Conservation (phyloP, 2,113 vertebrate species). For the Ptyas mucosa region DNA sequence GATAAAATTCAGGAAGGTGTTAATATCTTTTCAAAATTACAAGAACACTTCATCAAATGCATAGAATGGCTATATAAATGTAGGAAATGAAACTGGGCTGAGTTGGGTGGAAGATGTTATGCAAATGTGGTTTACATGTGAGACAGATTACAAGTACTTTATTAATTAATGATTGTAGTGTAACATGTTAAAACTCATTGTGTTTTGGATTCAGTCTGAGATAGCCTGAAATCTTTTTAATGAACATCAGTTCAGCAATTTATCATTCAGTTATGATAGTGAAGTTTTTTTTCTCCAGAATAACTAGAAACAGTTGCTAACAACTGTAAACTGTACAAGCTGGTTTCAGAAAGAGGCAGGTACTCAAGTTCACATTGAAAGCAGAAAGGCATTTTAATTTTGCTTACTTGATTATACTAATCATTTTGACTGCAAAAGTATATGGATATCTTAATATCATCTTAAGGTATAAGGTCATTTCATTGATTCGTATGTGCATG, state of each 20-base stretch:
- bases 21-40: background rate
- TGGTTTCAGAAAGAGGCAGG: background rate
- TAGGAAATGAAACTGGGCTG: background rate
- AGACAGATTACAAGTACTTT: background rate
- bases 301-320: background rate
- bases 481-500: background rate
- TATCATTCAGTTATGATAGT: background rate
- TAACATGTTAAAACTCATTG: background rate
- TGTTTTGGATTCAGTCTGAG: background rate
- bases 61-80: background rate
- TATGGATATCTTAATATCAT: background rate
- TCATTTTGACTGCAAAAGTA: background rate
- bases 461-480: background rate
- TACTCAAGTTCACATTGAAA: background rate
- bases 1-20: background rate
- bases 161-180: background rate
- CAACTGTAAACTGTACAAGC: background rate
- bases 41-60: background rate
- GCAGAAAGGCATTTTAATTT: background rate
- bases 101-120: background rate
- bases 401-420: background rate
- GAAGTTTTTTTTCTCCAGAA: background rate
- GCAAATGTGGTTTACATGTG: background rate
- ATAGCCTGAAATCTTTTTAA: background rate
- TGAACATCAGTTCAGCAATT: background rate